phyloP scores from a whole-genome alignment of 2,888 invertebrate genomes.

The Tanytarsus gracilentus region DNA sequence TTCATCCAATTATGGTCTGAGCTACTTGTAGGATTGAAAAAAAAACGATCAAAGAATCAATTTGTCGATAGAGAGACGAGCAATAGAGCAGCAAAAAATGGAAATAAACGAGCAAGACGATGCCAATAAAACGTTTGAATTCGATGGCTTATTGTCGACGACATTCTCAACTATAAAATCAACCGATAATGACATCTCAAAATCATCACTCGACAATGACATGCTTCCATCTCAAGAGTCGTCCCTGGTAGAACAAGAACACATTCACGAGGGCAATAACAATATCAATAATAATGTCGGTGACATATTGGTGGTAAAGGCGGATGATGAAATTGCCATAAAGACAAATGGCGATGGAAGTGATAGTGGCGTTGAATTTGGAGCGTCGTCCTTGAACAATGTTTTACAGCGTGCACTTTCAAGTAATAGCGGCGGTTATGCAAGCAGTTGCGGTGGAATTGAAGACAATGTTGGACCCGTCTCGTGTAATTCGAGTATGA shows the following conservation, averaged over 20 bases:
- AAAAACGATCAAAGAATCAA: neutral
- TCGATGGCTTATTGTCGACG: neutral
- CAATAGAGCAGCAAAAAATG: constrained; percentile 2
- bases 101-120: constrained; percentile 12
- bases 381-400: constrained; percentile 41
- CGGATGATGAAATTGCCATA: neutral
- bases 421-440: constrained; percentile 55
- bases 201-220: neutral
- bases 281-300: neutral
- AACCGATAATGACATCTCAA: neutral
- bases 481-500: constrained; percentile 69
- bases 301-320: neutral
- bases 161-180: neutral
- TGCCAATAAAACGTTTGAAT: neutral
- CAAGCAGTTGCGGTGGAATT: constrained; percentile 52
- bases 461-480: constrained; percentile 52
- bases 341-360: constrained; percentile 52
- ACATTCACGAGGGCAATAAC: neutral
- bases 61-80: neutral
- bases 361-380: constrained; percentile 72
- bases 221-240: neutral
- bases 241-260: too few species aligned
- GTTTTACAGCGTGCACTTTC: constrained; percentile 47
- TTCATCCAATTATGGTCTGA: constrained; percentile 8
- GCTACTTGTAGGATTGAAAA: neutral